Evolutionary conservation across 2,797 vertebrate genomes (phyloP).

Genomic region (Harpagifer antarcticus): DNA sequence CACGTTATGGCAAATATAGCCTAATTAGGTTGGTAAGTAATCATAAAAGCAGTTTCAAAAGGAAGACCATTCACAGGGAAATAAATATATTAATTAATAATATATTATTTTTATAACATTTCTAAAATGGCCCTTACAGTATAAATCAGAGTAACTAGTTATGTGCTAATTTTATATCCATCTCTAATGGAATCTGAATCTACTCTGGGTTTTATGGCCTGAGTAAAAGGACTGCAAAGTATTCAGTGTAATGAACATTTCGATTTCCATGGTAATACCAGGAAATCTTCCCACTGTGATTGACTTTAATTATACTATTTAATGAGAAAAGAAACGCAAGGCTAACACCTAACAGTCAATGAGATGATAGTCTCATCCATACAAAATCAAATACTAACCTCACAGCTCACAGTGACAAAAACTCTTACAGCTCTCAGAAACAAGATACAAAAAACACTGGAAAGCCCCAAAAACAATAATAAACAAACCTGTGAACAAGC

Average conservation of each 20-base stretch:
- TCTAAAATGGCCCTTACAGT: constrained; percentile 7
- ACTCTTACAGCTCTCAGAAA: background rate
- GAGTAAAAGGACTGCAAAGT: constrained; percentile 15
- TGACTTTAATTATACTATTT: constrained; percentile 24
- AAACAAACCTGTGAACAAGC: background rate
- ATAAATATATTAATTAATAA: background rate
- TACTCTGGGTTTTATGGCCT: background rate
- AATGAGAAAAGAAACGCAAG: constrained; percentile 6
- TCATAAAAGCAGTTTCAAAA: background rate
- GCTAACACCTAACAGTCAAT: background rate
- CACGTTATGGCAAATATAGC: too few relatives aligned
- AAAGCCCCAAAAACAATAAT: background rate
- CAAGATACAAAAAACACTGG: background rate
- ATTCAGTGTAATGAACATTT: constrained; percentile 47
- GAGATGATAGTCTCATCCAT: constrained; percentile 5
- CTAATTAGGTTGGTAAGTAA: background rate
- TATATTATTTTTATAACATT: background rate
- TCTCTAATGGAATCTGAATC: constrained; percentile 19
- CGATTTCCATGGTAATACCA: constrained; percentile 14
- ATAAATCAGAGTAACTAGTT: constrained; percentile 13
- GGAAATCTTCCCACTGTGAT: constrained; percentile 7
- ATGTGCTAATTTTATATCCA: constrained; percentile 1
- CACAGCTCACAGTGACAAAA: background rate
- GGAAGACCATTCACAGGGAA: background rate
- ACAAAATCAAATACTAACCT: background rate